Conservation (phyloP, 2,797 vertebrate genomes). For the Pangasius sanitwongsei region DNA sequence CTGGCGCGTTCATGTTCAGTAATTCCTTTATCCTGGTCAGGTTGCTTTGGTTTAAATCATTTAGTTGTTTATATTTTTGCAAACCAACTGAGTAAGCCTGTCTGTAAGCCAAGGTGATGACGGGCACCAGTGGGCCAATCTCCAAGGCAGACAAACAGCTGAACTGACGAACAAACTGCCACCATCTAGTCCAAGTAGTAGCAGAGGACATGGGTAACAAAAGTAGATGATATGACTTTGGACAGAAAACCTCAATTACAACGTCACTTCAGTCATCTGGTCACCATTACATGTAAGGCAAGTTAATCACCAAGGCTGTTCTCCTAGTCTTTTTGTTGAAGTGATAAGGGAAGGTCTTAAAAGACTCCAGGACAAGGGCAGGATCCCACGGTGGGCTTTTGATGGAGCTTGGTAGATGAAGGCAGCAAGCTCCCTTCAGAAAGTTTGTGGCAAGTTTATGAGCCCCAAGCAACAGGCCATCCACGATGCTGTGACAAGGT, state of each 20-base stretch:
- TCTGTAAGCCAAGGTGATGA: neutral
- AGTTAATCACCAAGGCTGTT: neutral
- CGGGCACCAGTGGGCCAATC: neutral
- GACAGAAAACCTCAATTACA: neutral
- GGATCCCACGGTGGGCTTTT: neutral
- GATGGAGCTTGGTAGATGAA: no score
- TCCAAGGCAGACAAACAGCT: neutral
- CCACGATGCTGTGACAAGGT: neutral
- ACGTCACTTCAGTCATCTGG: neutral
- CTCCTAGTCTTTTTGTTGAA: neutral
- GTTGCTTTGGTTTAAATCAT: neutral
- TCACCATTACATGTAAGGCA: neutral
- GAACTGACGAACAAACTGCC: neutral
- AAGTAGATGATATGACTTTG: neutral
- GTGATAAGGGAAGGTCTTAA: neutral
- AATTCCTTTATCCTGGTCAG: neutral
- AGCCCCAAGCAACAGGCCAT: neutral
- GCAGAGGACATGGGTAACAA: neutral
- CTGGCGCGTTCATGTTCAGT: neutral
- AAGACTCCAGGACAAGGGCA: neutral
- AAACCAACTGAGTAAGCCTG: neutral
- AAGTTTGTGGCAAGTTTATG: neutral
- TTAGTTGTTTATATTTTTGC: neutral
- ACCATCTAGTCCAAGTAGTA: neutral
- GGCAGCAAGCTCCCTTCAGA: neutral